These are phyloP conservation scores for Xanthorhoe designata DNA, from an alignment of 2,888 invertebrate species.

Conservation along the genomic window DNA sequence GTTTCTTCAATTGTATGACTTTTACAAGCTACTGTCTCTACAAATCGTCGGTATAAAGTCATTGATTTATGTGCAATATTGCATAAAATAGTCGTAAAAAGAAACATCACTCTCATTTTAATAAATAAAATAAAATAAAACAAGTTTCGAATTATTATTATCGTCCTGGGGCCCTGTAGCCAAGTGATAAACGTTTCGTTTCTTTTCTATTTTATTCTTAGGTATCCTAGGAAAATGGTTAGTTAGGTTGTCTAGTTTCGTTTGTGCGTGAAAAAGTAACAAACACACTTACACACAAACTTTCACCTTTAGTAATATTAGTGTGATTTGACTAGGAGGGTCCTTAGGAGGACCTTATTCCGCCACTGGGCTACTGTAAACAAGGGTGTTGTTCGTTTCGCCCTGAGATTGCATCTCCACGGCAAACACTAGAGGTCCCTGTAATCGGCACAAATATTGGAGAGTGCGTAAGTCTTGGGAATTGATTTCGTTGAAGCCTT, in stretches of 20 bases:
- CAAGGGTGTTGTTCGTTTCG: conserved; percentile 35
- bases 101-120: not conserved
- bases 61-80: not conserved
- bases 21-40: not conserved
- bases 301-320: no score
- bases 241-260: no score
- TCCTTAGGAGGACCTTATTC: not conserved
- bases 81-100: no score
- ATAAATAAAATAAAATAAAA: no score
- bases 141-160: no score
- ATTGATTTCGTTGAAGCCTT: conserved; percentile 28
- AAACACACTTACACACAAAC: no score
- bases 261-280: no score
- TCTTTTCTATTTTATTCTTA: no score
- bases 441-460: conserved; percentile 38
- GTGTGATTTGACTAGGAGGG: no score
- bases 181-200: no score
- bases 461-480: conserved; percentile 24
- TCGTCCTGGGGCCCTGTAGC: no score
- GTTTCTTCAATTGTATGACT: not conserved
- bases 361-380: conserved; percentile 17
- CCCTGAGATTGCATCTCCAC: conserved; percentile 38
- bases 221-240: no score
- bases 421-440: conserved; percentile 34
- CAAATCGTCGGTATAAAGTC: not conserved